Evolutionary conservation across 2,888 invertebrate genomes (phyloP).

Genomic region (Cosmopolites sordidus): DNA sequence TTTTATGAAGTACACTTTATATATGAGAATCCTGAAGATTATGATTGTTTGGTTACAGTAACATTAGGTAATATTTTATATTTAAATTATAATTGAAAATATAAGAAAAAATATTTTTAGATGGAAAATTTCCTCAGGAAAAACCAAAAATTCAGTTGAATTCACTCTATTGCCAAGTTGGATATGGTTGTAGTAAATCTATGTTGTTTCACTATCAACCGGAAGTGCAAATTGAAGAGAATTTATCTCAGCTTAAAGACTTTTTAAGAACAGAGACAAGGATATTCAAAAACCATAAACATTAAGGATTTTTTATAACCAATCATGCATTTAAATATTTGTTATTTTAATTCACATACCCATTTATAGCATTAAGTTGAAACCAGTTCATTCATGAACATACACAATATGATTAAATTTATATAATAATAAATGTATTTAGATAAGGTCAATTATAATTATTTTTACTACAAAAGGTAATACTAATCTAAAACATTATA

Average conservation of each 20-base stretch:
- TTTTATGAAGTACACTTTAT: slow-evolving; percentile 55
- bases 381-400: too few relatives aligned
- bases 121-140: slow-evolving; percentile 54
- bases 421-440: too few relatives aligned
- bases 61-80: slow-evolving; percentile 47
- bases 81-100: slow-evolving; percentile 1
- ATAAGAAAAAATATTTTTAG: slow-evolving; percentile 17
- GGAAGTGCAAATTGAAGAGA: slow-evolving; percentile 35
- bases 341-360: too few relatives aligned
- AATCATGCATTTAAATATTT: too few relatives aligned
- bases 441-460: too few relatives aligned
- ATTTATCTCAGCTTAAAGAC: slow-evolving; percentile 39
- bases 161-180: slow-evolving; percentile 54
- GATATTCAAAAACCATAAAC: slow-evolving; percentile 31
- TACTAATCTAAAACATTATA: too few relatives aligned
- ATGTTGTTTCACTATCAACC: slow-evolving; percentile 41
- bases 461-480: too few relatives aligned
- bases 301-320: slow-evolving; percentile 11
- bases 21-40: slow-evolving; percentile 56
- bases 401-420: too few relatives aligned
- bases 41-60: slow-evolving; percentile 57
- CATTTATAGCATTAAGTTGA: too few relatives aligned
- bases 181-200: slow-evolving; percentile 31
- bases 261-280: slow-evolving; percentile 35
- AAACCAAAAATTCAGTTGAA: slow-evolving; percentile 53